A percentile compares a stretch with the other conserved stretches of the same genome.
These are phyloP conservation scores for Aspiorhynchus laticeps DNA, from an alignment of 2,113 vertebrate genomes.

Conservation along the genomic window DNA sequence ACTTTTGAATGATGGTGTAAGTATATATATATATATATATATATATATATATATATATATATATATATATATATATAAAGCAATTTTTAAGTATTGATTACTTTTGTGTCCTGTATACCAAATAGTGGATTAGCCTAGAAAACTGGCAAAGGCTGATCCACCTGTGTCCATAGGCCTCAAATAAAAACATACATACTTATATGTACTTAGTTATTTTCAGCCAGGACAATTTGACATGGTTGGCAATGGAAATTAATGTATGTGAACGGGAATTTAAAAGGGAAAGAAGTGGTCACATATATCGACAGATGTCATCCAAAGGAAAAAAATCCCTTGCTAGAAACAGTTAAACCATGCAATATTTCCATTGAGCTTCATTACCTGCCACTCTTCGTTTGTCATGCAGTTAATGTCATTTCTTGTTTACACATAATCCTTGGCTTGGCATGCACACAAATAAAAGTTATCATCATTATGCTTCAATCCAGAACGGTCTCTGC, in stretches of 20 bases:
- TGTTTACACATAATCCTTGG: not conserved
- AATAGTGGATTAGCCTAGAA: too few species aligned
- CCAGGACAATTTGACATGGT: too few species aligned
- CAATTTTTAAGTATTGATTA: too few species aligned
- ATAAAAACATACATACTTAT: too few species aligned
- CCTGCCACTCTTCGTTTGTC: not conserved
- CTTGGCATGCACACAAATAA: not conserved
- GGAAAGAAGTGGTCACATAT: not conserved
- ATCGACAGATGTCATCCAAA: not conserved
- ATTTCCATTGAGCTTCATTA: not conserved
- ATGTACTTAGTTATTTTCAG: too few species aligned
- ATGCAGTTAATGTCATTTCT: not conserved
- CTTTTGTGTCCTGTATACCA: too few species aligned
- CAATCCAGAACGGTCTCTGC: not conserved
- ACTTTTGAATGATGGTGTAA: too few species aligned
- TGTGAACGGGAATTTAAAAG: not conserved
- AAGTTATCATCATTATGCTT: not conserved
- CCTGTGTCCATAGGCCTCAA: too few species aligned
- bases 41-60: too few species aligned
- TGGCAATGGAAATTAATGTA: not conserved
- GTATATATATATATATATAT: too few species aligned
- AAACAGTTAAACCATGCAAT: not conserved
- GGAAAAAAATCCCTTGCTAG: not conserved
- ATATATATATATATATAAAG: too few species aligned
- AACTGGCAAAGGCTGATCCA: too few species aligned